Base-by-base conservation (phyloP, 2,888 invertebrate genomes). In the Lepidochitona cinerea region DNA sequence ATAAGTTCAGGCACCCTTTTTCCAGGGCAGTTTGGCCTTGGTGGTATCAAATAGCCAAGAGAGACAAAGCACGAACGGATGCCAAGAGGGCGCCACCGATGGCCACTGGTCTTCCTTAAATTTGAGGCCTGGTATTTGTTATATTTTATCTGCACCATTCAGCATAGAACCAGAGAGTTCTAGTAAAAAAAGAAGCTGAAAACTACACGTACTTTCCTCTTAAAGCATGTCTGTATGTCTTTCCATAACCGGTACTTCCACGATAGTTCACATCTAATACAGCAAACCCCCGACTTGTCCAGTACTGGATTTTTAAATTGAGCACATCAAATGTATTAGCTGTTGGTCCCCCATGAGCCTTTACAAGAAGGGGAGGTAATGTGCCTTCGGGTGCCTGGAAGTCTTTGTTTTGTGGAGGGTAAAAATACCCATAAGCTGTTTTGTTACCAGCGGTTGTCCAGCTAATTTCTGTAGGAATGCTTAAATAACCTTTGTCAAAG, bases 301-400 rank as follows among this genome's bases (percentile, higher is more conserved):
- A 90, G 79, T 89, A 91, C 81, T 91, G 91, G 35, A 88, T 88
- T 75, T 86, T 86, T 36, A 91, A 77, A 75, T 87, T 87, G 12
- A 91, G 82, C 4, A 76, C 79, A 70, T 81, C 78, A 29, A 76
- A 76, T 14, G 87, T 83, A 14, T 82, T 77, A 7, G 85, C 81
- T 1, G 92, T 91, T 1, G 92, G 92, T 1, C 92, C 92, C n/a
- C 91, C 90, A 81, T 92, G 92, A 35, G 87, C 90, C 64, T 87
- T 83, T 3, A 92, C 87, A 26, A 92, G 79, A 29, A 91, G 83
- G 0, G 91, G 91, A 7, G 91, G 91, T 1, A 85, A 78, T 0
- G 84, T 81, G 52, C 86, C 88, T 4, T 74, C 67, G 4, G 83
- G 84, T 12, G 83, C 90, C 5, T 70, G 49, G 75, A 80, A 91